These are phyloP conservation scores for Noctuana brunneofusca DNA, from an alignment of 2,888 invertebrate genomes.

Conservation along the genomic window DNA sequence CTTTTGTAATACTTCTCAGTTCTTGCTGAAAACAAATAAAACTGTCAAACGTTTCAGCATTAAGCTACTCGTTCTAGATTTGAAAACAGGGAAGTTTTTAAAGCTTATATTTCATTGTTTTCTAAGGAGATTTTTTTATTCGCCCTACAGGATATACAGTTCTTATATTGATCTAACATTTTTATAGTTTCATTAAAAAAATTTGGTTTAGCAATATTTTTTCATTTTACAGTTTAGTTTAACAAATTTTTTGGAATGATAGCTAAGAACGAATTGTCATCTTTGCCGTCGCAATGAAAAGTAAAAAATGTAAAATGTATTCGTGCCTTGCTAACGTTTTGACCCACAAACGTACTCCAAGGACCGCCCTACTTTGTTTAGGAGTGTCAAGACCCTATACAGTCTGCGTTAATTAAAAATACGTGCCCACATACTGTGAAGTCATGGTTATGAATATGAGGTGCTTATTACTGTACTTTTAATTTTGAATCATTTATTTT, in stretches of 20 bases:
- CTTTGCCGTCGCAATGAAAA: not conserved
- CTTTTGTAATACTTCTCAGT: constrained; percentile 22
- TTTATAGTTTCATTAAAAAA: too few species aligned
- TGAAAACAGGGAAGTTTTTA: constrained; percentile 1
- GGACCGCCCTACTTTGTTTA: constrained; percentile 28
- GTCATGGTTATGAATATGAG: constrained; percentile 18
- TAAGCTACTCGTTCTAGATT: constrained; percentile 20
- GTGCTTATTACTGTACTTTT: constrained; percentile 9
- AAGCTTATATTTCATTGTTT: not conserved
- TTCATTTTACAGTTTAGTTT: not conserved
- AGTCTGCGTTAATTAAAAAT: constrained; percentile 27
- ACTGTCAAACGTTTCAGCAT: constrained; percentile 18
- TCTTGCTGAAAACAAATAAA: constrained; percentile 28
- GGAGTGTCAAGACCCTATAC: constrained; percentile 14
- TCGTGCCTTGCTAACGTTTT: constrained; percentile 21
- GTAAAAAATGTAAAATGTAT: constrained; percentile 9
- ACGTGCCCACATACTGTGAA: constrained; percentile 18
- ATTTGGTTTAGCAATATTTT: not conserved
- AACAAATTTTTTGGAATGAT: not conserved
- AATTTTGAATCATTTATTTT: constrained; percentile 1
- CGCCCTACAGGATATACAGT: not conserved
- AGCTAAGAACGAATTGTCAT: not conserved
- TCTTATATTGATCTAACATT: too few species aligned
- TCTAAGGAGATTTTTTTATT: not conserved
- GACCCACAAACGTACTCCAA: constrained; percentile 23